Base-by-base conservation (phyloP, 2,888 invertebrate genomes). In the Phalera bucephala region DNA sequence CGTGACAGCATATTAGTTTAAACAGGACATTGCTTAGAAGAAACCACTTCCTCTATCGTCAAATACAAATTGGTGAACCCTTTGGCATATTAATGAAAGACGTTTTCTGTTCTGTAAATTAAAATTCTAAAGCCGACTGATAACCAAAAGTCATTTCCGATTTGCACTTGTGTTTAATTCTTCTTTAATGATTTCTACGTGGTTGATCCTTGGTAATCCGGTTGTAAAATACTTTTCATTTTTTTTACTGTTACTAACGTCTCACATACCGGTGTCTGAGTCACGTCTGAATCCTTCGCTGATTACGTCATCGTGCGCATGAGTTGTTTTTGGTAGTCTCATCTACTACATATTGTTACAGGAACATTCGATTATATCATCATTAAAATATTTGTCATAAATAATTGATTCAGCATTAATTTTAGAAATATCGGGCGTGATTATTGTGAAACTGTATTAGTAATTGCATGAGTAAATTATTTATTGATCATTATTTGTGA, bases 21-120 rank as follows among this genome's bases (percentile, higher is more conserved):
- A 72, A 70, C 70, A 68, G 80, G 75, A 78, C 75, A 72, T 61
- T 50, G 62, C 68, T 56, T 64, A 69, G 69, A 72, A 61, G 69
- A 71, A 62, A 63, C 60, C 61, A 80, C 80, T 84, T 88, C 86
- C 87, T 85, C 64, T 72, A 73, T 69, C 65, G 79, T 67, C 65
- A 36, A 73, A 80, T 70, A 80, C 80, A 83, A 84, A 85, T 83
- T 80, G 81, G 76, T 69, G 64, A 72, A 65, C 66, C 55, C 64
- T 57, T 40, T 50, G 46, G 85, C 85, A 87, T 87, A 80, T 72
- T 73, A 86, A 87, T 84, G 64, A 75, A 72, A 63, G 53, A 53
- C 15, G 0, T 14, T 2, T 15, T 7, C 25, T 25, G 25, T 10
- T 8, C n/a, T 22, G 32, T 36, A 46, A 42, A 51, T 54, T 54